These are phyloP conservation scores for Lepidotrigona ventralis DNA, from an alignment of 1,140 invertebrate species.

Conservation along the genomic window DNA sequence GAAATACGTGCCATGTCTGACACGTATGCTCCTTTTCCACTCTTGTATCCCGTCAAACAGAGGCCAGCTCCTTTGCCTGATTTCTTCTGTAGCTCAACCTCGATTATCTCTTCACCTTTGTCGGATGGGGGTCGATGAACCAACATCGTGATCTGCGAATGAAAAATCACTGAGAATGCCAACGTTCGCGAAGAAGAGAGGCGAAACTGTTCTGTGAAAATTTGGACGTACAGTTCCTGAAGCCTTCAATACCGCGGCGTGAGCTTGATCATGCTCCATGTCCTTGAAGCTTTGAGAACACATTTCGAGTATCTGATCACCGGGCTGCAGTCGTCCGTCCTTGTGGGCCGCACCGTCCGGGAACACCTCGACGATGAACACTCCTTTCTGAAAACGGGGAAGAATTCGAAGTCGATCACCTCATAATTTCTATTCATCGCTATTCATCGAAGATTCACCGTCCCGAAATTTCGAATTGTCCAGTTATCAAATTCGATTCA, in stretches of 20 bases:
- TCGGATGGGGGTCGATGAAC: conserved; percentile 90
- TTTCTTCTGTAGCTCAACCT: conserved; percentile 95
- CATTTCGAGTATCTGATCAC: conserved; percentile 96
- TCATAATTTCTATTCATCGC: too few relatives aligned
- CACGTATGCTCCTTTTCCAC: conserved; percentile 94
- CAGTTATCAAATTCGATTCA: too few relatives aligned
- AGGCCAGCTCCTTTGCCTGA: conserved; percentile 95
- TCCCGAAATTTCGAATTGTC: too few relatives aligned
- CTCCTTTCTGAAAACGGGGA: conserved; percentile 85
- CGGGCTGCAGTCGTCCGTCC: conserved; percentile 93
- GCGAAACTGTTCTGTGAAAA: too few relatives aligned
- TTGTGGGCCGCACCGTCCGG: conserved; percentile 93
- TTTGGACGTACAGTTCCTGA: conserved; percentile 82
- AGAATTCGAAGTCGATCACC: too few relatives aligned
- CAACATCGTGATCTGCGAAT: conserved; percentile 90
- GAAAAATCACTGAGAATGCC: neutral
- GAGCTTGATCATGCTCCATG: conserved; percentile 83
- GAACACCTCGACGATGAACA: conserved; percentile 96
- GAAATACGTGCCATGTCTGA: conserved; percentile 91
- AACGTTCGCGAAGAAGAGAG: neutral
- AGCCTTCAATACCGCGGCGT: conserved; percentile 83
- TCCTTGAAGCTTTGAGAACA: conserved; percentile 89
- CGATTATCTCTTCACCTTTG: conserved; percentile 89
- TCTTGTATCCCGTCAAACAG: conserved; percentile 92
- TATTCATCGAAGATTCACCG: too few relatives aligned